Evolutionary conservation across 2,888 invertebrate genomes (phyloP), one percentile per base, ranked within the genome.

Genomic region (Drosophila meridiana): DNA sequence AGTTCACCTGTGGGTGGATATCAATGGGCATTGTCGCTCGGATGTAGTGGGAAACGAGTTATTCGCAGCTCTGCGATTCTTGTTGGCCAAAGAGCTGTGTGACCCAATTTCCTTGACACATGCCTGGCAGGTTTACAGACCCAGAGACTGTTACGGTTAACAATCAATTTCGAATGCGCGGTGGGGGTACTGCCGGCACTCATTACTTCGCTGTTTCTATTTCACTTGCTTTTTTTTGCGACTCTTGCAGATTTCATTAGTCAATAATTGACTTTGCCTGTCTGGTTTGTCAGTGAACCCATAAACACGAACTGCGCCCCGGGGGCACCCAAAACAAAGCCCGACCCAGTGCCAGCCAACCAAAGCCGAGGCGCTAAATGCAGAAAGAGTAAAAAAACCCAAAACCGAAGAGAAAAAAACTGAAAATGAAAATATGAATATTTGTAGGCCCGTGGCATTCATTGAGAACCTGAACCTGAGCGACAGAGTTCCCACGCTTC

Each of bases 41-140:
- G 36, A 52, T 42, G 50, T 48, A 11, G 57, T 40, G 34, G 32
- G 42, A 70, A 86, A 86, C 87, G 28, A 73, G 89, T 84, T 87
- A 69, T 74, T 47, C 45, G 55, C 50, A 65, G 62, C 26, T 53
- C 32, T 58, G 50, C 58, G 75, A 74, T 89, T 85, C 84, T 87
- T 68, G 73, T 89, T 64, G 55, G 74, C 62, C 75, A 73, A 67
- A 83, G 4, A 32, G 48, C 73, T 62, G 65, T 71, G 65, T 88
- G 88, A 90, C 88, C 88, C 82, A 90, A 90, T 90, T 88, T 89
- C 90, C 89, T 90, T 88, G 87, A 88, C 91, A 88, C 78, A 90
- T 88, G 87, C 91, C 88, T 88, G 81, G 83, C 83, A 90, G 89
- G 81, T 90, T 88, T 89, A 76, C 87, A 89, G 72, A 76, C 60